Conservation (phyloP, 2,797 vertebrate species). For the Muscicapa comitata region DNA sequence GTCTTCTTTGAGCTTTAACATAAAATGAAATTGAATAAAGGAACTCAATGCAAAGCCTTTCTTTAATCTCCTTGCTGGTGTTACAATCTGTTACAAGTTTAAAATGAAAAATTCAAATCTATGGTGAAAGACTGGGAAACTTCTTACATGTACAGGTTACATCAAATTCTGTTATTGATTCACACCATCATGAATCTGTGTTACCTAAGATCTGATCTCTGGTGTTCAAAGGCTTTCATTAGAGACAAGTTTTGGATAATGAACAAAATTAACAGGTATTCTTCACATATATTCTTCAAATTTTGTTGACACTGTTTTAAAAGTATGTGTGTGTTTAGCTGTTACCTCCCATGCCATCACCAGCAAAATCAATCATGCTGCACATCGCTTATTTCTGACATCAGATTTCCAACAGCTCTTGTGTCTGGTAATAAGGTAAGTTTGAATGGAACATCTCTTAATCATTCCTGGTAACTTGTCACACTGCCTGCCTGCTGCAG, state of each 20-base stretch:
- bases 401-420: not conserved
- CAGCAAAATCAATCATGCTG: not conserved
- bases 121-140: not conserved
- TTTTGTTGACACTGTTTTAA: not conserved
- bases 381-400: not conserved
- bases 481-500: not conserved
- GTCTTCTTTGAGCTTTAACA: not conserved
- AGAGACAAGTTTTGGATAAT: not conserved
- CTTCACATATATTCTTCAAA: not conserved
- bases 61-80: not conserved
- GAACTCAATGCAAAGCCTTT: not conserved
- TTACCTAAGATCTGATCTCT: not conserved
- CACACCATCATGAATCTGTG: not conserved
- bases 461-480: not conserved
- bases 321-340: not conserved
- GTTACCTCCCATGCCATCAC: not conserved
- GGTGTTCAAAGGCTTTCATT: not conserved
- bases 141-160: not conserved
- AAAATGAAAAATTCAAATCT: not conserved
- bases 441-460: not conserved
- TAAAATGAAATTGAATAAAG: not conserved
- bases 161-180: not conserved
- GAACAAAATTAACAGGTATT: not conserved
- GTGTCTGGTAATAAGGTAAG: not conserved
- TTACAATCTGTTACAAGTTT: not conserved